Percentiles rank a stretch among this genome's conserved stretches.
Evolutionary conservation across 2,888 invertebrate species (phyloP).

Genomic region (Drosophila neutralis): DNA sequence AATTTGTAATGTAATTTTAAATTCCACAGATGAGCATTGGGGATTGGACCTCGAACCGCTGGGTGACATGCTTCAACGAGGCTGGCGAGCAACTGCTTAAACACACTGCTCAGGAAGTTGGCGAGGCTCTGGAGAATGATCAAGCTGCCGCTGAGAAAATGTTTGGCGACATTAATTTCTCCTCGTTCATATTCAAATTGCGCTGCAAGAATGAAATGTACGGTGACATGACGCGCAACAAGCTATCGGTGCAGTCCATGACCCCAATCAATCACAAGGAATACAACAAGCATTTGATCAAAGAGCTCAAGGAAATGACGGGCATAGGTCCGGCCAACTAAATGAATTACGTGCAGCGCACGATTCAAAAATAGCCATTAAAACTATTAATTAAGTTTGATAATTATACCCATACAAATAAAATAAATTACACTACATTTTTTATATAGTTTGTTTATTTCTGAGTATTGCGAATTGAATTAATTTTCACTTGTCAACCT

Average conservation of each 20-base stretch:
- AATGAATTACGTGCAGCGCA: slow-evolving; percentile 43
- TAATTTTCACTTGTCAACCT: slow-evolving; percentile 7
- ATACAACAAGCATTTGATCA: slow-evolving; percentile 89
- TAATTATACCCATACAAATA: slow-evolving; percentile 20
- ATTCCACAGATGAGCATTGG: slow-evolving; percentile 90
- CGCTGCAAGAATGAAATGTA: slow-evolving; percentile 95
- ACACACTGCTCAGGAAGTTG: slow-evolving; percentile 90
- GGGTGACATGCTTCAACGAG: slow-evolving; percentile 96
- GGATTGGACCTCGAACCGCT: slow-evolving; percentile 94
- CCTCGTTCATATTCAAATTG: slow-evolving; percentile 92
- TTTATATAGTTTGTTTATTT: slow-evolving; percentile 20
- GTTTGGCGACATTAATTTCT: slow-evolving; percentile 91
- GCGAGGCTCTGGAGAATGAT: slow-evolving; percentile 89
- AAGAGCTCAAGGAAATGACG: slow-evolving; percentile 88
- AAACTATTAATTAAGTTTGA: slow-evolving; percentile 27
- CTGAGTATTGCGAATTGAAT: slow-evolving; percentile 6
- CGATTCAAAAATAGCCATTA: slow-evolving; percentile 7
- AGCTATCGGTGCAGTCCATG: slow-evolving; percentile 89
- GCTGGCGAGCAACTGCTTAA: slow-evolving; percentile 92
- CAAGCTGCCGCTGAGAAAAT: slow-evolving; percentile 88
- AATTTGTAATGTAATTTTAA: background rate
- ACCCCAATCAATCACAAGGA: slow-evolving; percentile 91
- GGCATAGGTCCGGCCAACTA: slow-evolving; percentile 85
- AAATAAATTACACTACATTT: slow-evolving; percentile 15
- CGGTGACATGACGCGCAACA: slow-evolving; percentile 89